phyloP scores from a whole-genome alignment of 1,140 invertebrate species.

The Calliphora vicina region DNA sequence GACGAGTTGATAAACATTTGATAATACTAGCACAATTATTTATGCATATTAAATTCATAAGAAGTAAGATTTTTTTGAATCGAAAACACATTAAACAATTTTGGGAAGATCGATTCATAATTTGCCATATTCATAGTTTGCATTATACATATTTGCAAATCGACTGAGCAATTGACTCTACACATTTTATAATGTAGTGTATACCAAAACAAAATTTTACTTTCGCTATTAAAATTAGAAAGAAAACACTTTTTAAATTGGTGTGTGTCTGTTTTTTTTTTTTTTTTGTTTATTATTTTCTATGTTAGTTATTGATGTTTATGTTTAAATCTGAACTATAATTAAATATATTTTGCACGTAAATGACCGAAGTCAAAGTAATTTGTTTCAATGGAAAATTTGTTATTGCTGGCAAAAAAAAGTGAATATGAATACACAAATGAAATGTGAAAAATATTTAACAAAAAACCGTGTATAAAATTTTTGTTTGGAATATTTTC shows the following conservation, averaged over 20 bases:
- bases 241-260: neutral
- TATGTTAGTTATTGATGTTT: neutral
- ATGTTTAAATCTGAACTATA: neutral
- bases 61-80: too few species aligned
- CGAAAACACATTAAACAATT: too few species aligned
- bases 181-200: neutral
- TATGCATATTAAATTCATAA: too few species aligned
- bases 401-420: neutral
- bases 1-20: too few species aligned
- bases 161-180: neutral
- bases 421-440: neutral
- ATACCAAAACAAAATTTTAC: neutral
- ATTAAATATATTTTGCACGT: slow-evolving; percentile 4
- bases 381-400: neutral
- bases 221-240: slow-evolving; percentile 9
- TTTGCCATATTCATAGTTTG: too few species aligned
- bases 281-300: neutral
- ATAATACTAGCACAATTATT: too few species aligned
- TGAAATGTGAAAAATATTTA: too few species aligned
- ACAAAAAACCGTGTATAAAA: too few species aligned
- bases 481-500: too few species aligned
- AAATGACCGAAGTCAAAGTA: neutral
- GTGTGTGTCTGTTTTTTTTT: neutral
- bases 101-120: too few species aligned
- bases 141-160: too few species aligned